Evolutionary conservation across 2,888 invertebrate species (phyloP), one percentile per base, ranked within the genome.

Genomic region (Druceiella hillmani): DNA sequence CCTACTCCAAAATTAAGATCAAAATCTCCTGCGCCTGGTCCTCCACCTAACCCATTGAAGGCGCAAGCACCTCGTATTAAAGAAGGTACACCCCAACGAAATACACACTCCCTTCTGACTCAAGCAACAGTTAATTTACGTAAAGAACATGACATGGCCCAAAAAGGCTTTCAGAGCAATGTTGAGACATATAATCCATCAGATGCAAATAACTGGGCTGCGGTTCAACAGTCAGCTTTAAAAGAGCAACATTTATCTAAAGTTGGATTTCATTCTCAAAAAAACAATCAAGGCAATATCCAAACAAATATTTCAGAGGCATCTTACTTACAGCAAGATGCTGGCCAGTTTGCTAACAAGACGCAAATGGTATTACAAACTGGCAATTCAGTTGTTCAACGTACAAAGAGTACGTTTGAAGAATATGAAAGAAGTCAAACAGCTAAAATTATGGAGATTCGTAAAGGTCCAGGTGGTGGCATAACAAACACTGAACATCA

Each of bases 21-120:
- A 1, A 78, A 75, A 40, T 84, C 84, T 6, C 84, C 86, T 10
- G 84, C 83, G 2, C 76, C 75, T 29, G 84, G 83, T 6, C 83
- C 83, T 27, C 83, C 83, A 43, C 75, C 76, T 28, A 82, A 80
- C 58, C 79, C 80, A 2, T 52, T 81, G 17, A 76, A 75, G 52
- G 79, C 79, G 38, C 79, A 80, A 17, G 79, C 81, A 1, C 79
- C 81, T 2, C 70, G 78, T 34, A 65, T 79, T 30, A 76, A 74
- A 55, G 79, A 79, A 17, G 49, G 51, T 30, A 66, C 52, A 50
- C 66, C 52, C 51, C 69, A 55, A 57, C 62, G 45, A 53, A 68
- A 49, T 57, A 62, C 53, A 52, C 69, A 57, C 56, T 63, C 58
- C 38, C 59, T 57, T 49, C 54, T 56, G 31, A 51, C 58, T 27